Evolutionary conservation across 2,797 vertebrate genomes (phyloP), one percentile per base, ranked within the genome.

Genomic region (Myripristis jacobus): DNA sequence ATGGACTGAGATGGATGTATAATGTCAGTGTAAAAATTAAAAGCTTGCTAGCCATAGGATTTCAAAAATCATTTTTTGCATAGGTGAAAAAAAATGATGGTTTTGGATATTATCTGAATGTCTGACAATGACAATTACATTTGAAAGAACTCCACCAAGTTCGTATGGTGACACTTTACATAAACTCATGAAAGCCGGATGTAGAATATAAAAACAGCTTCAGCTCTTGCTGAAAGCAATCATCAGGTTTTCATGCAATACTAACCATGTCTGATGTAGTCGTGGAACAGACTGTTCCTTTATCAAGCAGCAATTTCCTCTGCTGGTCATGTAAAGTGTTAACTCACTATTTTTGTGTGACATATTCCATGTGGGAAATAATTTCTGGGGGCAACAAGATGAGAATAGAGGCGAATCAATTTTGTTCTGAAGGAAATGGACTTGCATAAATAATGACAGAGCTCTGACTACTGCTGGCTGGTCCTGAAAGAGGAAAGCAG

Each of bases 351-450:
- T 83, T 87, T 90, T 75, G 50, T 68, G 75, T 75, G 79, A 84
- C 74, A 87, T 60, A 67, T 34, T 56, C 15, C 73, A 70, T 75
- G 31, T 76, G 82, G 83, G 79, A 87, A 91, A 89, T 87, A 44
- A 79, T 79, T 82, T 84, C 56, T 71, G 50, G 19, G 73, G 64
- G 38, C 60, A 68, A 73, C 70, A 71, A 6, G 60, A 80, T 63
- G 80, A 83, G 72, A 87, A 88, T 55, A 36, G 61, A 81, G 75
- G 79, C 70, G 84, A 87, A 75, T 81, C 83, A 75, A 77, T 87
- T 83, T 70, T 70, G 25, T 60, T 75, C 59, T 43, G 65, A 29
- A 61, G 65, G 59, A 82, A 81, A 75, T 70, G 31, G 67, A 67
- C 21, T 16, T 59, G 61, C 66, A 84, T 84, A 74, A 85, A 82